Evolutionary conservation across 30 jellyfish, hydroid and myxozoan genomes (phyloP).

Genomic region (Aurelia aurita complex sp. Pacific): DNA sequence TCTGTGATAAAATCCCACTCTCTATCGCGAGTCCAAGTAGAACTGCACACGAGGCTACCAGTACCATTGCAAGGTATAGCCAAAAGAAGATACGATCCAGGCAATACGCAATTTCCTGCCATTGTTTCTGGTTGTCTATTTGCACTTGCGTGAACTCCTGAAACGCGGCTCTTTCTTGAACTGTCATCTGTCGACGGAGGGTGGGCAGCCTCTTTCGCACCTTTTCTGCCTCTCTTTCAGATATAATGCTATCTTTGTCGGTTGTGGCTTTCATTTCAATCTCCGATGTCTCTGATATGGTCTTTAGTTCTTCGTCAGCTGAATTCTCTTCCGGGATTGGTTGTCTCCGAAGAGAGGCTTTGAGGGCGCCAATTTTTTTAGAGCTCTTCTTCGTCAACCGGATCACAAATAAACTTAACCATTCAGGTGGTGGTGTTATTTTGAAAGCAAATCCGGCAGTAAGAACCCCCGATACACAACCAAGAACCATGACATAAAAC

Average conservation of each 20-base stretch:
- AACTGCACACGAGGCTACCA: constrained; percentile 47
- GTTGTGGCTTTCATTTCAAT: too few species aligned
- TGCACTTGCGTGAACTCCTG: constrained; percentile 40
- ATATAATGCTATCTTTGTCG: too few species aligned
- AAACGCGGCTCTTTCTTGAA: not conserved
- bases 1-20: too few species aligned
- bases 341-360: constrained; percentile 12
- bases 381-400: constrained; percentile 33
- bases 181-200: too few species aligned
- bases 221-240: too few species aligned
- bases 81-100: constrained; percentile 64
- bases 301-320: constrained; percentile 16
- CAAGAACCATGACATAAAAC: constrained; percentile 68
- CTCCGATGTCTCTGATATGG: not conserved
- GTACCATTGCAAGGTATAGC: constrained; percentile 30
- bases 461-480: constrained; percentile 48
- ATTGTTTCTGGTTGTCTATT: constrained; percentile 47
- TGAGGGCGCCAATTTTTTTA: constrained; percentile 39
- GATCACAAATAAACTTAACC: constrained; percentile 43
- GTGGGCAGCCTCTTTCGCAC: too few species aligned
- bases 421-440: constrained; percentile 48
- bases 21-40: constrained; percentile 49
- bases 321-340: not conserved
- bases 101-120: constrained; percentile 66
- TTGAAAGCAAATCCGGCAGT: constrained; percentile 65